A percentile compares a stretch with the other conserved stretches of the same genome.
Evolutionary conservation across 2,888 invertebrate genomes (phyloP).

Genomic region (Drosophila anomelani): DNA sequence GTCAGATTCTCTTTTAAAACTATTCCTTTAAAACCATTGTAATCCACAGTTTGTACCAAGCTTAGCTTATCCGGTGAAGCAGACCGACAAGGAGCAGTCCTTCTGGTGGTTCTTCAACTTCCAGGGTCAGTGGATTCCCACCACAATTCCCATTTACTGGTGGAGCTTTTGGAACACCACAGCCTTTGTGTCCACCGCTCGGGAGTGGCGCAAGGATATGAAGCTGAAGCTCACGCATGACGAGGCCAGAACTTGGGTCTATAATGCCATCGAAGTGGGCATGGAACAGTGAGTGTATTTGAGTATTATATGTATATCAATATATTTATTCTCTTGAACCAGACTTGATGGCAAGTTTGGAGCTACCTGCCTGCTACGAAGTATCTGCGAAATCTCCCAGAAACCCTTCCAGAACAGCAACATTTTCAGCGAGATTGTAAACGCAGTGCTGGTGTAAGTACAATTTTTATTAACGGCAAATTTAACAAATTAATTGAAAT

Average conservation of each 20-base stretch:
- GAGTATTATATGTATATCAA: neutral
- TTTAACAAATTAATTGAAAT: neutral
- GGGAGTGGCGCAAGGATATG: slow-evolving; percentile 65
- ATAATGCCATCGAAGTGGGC: slow-evolving; percentile 72
- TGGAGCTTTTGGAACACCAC: slow-evolving; percentile 81
- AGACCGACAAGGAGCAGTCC: slow-evolving; percentile 70
- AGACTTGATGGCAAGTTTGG: slow-evolving; percentile 67
- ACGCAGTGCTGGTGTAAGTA: slow-evolving; percentile 79
- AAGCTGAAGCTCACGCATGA: slow-evolving; percentile 61
- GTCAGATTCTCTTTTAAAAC: neutral
- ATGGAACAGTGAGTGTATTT: slow-evolving; percentile 52
- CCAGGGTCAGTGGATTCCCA: slow-evolving; percentile 77
- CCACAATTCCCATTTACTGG: slow-evolving; percentile 78
- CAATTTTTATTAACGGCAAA: neutral
- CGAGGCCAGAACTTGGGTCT: slow-evolving; percentile 69
- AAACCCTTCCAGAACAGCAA: slow-evolving; percentile 66
- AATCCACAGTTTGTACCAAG: slow-evolving; percentile 74
- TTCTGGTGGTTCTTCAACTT: slow-evolving; percentile 74
- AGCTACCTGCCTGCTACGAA: slow-evolving; percentile 84
- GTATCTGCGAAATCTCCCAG: slow-evolving; percentile 85
- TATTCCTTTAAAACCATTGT: too few relatives aligned
- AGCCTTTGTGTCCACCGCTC: slow-evolving; percentile 71
- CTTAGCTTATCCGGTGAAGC: slow-evolving; percentile 74
- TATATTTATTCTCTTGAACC: fast-evolving
- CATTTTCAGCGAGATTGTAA: slow-evolving; percentile 73